Percentiles rank a stretch among this genome's conserved stretches.
Evolutionary conservation across 2,888 invertebrate species (phyloP).

Genomic region (Microdon myrmicae): DNA sequence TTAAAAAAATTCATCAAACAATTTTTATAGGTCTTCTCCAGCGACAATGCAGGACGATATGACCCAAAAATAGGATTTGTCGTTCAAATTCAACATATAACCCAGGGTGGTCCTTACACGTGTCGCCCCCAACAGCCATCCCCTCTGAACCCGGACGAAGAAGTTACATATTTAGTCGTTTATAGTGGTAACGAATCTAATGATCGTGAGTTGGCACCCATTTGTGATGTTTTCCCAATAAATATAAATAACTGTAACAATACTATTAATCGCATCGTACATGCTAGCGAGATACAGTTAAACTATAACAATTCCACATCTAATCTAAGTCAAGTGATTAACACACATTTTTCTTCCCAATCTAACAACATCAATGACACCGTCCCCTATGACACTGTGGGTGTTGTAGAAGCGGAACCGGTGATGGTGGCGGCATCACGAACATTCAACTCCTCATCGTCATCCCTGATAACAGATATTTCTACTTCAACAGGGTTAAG

Average conservation of each 20-base stretch:
- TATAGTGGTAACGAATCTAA: conserved; percentile 63
- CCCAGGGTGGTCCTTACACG: conserved; percentile 60
- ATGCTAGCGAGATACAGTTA: conserved; percentile 48
- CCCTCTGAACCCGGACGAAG: conserved; percentile 59
- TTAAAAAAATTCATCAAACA: conserved; percentile 3
- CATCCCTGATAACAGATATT: conserved; percentile 18
- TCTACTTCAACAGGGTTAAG: conserved; percentile 9
- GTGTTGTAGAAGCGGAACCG: conserved; percentile 16
- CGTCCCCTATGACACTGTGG: no score
- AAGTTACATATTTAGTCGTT: conserved; percentile 54
- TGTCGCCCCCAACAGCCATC: conserved; percentile 62
- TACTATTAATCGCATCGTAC: conserved; percentile 50
- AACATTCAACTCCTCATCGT: conserved; percentile 9
- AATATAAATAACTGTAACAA: conserved; percentile 48
- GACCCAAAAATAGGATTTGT: conserved; percentile 63
- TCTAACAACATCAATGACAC: conserved; percentile 31
- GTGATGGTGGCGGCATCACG: conserved; percentile 27
- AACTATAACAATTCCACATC: conserved; percentile 43
- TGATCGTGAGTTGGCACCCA: conserved; percentile 63
- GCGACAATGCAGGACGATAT: conserved; percentile 60
- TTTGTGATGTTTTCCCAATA: conserved; percentile 65
- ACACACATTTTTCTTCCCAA: conserved; percentile 39
- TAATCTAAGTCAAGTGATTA: conserved; percentile 50
- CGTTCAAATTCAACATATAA: conserved; percentile 60
- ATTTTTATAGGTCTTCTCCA: conserved; percentile 58